These are phyloP conservation scores for Sesamia nonagrioides DNA, from an alignment of 1,140 invertebrate genomes.

Conservation along the genomic window DNA sequence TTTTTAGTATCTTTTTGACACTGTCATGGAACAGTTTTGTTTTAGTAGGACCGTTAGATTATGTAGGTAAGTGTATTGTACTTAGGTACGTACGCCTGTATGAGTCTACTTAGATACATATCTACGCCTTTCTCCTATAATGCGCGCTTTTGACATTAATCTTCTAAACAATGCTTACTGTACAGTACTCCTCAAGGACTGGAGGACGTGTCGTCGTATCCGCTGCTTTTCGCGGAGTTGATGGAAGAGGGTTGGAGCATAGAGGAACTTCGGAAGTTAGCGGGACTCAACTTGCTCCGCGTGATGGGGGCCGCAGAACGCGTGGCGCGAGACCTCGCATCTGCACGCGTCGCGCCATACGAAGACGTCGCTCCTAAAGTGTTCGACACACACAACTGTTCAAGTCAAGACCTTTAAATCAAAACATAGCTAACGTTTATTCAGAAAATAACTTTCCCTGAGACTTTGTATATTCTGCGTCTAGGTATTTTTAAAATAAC, in stretches of 20 bases:
- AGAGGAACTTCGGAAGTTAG: conserved; percentile 95
- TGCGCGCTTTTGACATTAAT: neutral
- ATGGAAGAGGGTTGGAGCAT: conserved; percentile 94
- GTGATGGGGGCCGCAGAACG: conserved; percentile 91
- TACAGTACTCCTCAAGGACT: conserved; percentile 93
- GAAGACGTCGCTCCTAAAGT: conserved; percentile 82
- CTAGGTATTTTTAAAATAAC: neutral
- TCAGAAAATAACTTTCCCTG: conserved; percentile 10
- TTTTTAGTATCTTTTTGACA: neutral
- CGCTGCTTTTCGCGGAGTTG: conserved; percentile 94
- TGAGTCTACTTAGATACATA: too few species aligned
- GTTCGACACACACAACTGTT: conserved; percentile 83
- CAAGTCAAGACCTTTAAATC: conserved; percentile 83
- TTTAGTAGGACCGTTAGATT: neutral
- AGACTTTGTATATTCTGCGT: neutral
- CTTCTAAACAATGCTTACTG: neutral
- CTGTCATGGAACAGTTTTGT: neutral
- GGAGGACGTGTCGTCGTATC: conserved; percentile 97
- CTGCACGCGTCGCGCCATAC: conserved; percentile 80
- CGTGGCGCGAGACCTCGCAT: conserved; percentile 88
- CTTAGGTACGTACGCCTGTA: too few species aligned
- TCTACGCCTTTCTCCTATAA: too few species aligned
- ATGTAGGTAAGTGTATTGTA: too few species aligned
- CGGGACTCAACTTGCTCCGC: conserved; percentile 94
- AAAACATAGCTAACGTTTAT: neutral